A percentile compares a stretch with the other conserved stretches of the same genome.
These are phyloP conservation scores for Bos javanicus DNA, from an alignment of 2,113 vertebrate genomes.

Conservation along the genomic window DNA sequence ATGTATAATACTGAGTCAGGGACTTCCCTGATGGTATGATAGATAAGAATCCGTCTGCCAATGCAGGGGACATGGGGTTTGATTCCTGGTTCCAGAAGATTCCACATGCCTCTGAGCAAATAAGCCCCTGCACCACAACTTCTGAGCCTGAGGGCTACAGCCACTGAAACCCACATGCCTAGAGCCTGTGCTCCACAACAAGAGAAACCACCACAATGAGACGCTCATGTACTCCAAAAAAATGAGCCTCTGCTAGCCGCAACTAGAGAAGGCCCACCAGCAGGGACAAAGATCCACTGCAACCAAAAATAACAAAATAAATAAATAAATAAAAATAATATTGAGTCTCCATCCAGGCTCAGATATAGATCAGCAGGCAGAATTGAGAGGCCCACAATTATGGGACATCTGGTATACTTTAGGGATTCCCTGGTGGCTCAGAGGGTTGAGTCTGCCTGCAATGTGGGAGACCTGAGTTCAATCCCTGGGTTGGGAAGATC, in stretches of 20 bases:
- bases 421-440: not conserved
- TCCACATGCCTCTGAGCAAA: not conserved
- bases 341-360: not conserved
- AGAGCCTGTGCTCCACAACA: not conserved
- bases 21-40: not conserved
- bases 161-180: not conserved
- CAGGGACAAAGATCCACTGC: not conserved
- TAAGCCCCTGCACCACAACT: not conserved
- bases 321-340: not conserved
- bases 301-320: not conserved
- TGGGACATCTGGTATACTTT: not conserved
- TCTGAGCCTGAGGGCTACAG: not conserved
- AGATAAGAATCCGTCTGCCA: not conserved
- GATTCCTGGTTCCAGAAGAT: not conserved
- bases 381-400: not conserved
- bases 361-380: not conserved
- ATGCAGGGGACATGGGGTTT: not conserved
- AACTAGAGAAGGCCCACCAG: not conserved
- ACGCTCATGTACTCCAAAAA: not conserved
- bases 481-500: not conserved
- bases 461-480: not conserved
- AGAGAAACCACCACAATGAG: not conserved
- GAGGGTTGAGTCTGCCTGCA: not conserved
- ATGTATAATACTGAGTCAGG: not conserved
- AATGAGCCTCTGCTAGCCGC: not conserved